phyloP scores from a whole-genome alignment of 2,888 invertebrate species.

The Acanthosepion lycidas region DNA sequence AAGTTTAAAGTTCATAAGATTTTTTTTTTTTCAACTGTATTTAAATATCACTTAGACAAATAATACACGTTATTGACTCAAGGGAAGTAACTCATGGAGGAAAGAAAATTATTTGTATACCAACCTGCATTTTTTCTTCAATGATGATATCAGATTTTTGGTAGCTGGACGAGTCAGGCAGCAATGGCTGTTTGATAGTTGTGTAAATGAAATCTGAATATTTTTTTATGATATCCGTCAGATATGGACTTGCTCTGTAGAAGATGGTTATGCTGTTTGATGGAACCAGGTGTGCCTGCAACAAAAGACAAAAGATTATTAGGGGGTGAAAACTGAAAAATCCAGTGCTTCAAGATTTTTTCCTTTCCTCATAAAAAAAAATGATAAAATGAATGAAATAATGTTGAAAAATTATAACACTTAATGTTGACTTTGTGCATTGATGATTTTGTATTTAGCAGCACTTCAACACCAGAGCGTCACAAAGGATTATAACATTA shows the following conservation, averaged over 20 bases:
- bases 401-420: too few species aligned
- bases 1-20: too few species aligned
- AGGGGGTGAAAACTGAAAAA: too few species aligned
- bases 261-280: conserved; percentile 91
- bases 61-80: not conserved
- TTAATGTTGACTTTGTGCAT: too few species aligned
- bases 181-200: conserved; percentile 87
- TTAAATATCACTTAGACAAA: too few species aligned
- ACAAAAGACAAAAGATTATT: not conserved
- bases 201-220: conserved; percentile 86
- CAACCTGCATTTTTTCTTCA: conserved; percentile 78
- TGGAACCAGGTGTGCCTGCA: conserved; percentile 86
- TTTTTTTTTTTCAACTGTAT: too few species aligned
- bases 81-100: not conserved
- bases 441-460: too few species aligned
- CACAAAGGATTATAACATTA: too few species aligned
- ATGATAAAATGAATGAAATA: too few species aligned
- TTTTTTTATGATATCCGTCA: conserved; percentile 80
- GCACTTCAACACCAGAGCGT: too few species aligned
- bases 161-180: conserved; percentile 77
- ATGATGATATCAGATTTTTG: conserved; percentile 79
- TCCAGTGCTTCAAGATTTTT: too few species aligned
- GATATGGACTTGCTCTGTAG: conserved; percentile 77
- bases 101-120: not conserved
- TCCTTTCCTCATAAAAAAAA: too few species aligned